Conservation (phyloP, 2,797 vertebrate species). For the Tapirus indicus region DNA sequence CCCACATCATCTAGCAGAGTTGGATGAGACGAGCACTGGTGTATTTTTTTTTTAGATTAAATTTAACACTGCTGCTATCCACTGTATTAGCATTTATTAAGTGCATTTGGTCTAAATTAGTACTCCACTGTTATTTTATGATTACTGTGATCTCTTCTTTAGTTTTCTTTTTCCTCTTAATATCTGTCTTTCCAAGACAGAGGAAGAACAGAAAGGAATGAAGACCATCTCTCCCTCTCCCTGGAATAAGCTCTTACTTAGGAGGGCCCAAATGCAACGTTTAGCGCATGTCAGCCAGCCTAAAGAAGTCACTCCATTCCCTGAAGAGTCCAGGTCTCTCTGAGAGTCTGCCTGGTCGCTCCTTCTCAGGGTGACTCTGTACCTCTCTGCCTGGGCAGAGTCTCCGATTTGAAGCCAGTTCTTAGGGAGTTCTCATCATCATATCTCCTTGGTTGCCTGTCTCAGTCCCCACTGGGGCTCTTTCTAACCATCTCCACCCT, state of each 20-base stretch:
- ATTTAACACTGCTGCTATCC: not conserved
- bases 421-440: not conserved
- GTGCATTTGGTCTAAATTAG: not conserved
- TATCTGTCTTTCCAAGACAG: not conserved
- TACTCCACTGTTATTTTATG: not conserved
- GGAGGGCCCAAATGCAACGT: not conserved
- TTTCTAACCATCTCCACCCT: not conserved
- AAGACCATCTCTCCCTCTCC: not conserved
- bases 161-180: constrained; percentile 25
- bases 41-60: not conserved
- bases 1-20: not conserved
- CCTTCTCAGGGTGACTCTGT: too few relatives aligned
- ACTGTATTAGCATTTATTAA: not conserved
- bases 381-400: not conserved
- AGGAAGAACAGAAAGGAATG: not conserved
- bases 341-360: not conserved
- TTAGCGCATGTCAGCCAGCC: too few relatives aligned
- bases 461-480: not conserved
- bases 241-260: not conserved
- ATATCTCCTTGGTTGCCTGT: not conserved
- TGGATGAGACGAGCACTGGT: not conserved
- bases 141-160: not conserved
- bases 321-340: not conserved
- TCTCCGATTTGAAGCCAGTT: not conserved
- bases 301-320: not conserved